Evolutionary conservation across 2,888 invertebrate species (phyloP), one percentile per base, ranked within the genome.

Genomic region (Oscheius sp.): DNA sequence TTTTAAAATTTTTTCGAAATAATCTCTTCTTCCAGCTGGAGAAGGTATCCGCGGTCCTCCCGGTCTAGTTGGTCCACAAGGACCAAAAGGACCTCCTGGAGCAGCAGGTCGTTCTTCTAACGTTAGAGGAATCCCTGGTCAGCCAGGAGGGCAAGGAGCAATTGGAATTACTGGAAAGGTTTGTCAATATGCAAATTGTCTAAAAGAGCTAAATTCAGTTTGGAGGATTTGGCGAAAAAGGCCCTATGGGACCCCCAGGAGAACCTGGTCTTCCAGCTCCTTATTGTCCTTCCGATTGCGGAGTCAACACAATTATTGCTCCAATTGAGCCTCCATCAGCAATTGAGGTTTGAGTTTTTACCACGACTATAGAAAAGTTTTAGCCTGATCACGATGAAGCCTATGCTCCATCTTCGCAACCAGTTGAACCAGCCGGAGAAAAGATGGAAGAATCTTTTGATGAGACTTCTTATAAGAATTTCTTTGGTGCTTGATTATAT

Each of bases 11-110:
- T 23, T 42, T 20, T 17, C 12, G 48, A 48, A 6, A 20, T 37
- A 27, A 39, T 17, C 20, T 58, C 10, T n/a, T n/a, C n/a, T 52
- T 76, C 53, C 33, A 77, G 77, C 78, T 64, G 82, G 82, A 64
- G 75, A 79, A 37, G 83, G 83, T 20, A 64, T 82, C 29, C 82
- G 80, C 63, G 83, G 82, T 29, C 80, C 79, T 1, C 70, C 72
- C 31, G 83, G 83, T 8, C 74, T 70, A 2, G 65, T 71, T 1
- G 83, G 83, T 27, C 67, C 80, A 1, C 71, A 63, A 10, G 82
- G 82, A 45, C 74, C 79, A 0, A 76, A 74, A 37, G 83, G 80
- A 53, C 70, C 75, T 8, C 75, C 75, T 4, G 80, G 81, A 65
- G 69, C 73, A 31, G 70, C 79, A 15, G 83, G 82, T 55, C 76